A percentile compares a stretch with the other conserved stretches of the same genome.
Conservation (phyloP, 1,140 invertebrate species). For the Calephelis virginiensis region DNA sequence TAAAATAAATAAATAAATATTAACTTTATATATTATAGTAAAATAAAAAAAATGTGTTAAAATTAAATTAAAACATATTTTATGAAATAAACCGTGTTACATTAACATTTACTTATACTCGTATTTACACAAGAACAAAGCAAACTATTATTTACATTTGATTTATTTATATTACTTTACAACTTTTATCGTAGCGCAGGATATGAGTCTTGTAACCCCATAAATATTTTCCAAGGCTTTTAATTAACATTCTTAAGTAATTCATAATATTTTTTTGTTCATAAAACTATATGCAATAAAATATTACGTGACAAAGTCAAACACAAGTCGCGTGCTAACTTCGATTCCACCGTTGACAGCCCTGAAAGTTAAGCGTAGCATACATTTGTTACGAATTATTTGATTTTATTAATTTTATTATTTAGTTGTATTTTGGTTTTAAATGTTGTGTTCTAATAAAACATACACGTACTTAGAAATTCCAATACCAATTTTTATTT, state of each 20-base stretch:
- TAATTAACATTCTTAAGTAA: constrained; percentile 17
- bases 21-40: too few relatives aligned
- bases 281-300: constrained; percentile 14
- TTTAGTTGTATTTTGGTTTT: background rate
- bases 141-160: too few relatives aligned
- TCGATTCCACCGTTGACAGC: constrained; percentile 44
- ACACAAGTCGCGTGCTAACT: constrained; percentile 44
- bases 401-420: background rate
- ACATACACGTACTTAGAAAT: too few relatives aligned
- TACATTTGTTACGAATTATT: constrained; percentile 5
- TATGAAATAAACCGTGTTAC: too few relatives aligned
- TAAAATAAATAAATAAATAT: too few relatives aligned
- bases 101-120: too few relatives aligned
- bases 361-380: constrained; percentile 17
- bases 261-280: constrained; percentile 15
- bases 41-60: too few relatives aligned
- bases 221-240: constrained; percentile 13
- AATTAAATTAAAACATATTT: too few relatives aligned
- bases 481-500: too few relatives aligned
- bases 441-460: too few relatives aligned
- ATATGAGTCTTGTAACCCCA: background rate
- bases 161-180: background rate
- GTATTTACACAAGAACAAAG: too few relatives aligned
- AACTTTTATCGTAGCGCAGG: background rate
- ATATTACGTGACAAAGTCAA: constrained; percentile 38